A percentile compares a stretch with the other conserved stretches of the same genome.
phyloP scores from a whole-genome alignment of 1,140 invertebrate genomes.

The Aphis gossypii region DNA sequence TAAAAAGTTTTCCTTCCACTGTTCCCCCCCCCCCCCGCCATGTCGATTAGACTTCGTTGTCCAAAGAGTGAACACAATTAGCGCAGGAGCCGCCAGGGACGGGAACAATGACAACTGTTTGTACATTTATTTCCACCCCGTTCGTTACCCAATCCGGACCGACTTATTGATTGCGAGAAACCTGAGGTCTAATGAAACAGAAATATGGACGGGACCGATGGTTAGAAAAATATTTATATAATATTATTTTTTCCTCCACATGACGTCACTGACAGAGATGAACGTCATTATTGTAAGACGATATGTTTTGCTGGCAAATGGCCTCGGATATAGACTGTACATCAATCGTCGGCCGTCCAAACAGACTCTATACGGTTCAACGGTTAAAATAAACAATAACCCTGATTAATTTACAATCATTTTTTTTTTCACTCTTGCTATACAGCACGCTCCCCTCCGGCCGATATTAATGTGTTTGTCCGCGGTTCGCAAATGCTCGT shows the following conservation, averaged over 20 bases:
- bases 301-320: slow-evolving; percentile 32
- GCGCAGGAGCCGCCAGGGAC: slow-evolving; percentile 13
- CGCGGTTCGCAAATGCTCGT: neutral
- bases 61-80: slow-evolving; percentile 32
- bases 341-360: slow-evolving; percentile 33
- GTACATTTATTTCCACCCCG: neutral
- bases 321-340: slow-evolving; percentile 4
- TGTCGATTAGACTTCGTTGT: slow-evolving; percentile 33
- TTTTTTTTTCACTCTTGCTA: neutral
- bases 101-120: slow-evolving; percentile 3
- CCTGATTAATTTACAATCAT: slow-evolving; percentile 41
- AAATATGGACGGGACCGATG: neutral
- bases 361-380: neutral
- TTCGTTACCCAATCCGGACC: neutral
- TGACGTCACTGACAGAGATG: slow-evolving; percentile 31
- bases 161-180: slow-evolving; percentile 25
- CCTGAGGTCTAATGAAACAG: slow-evolving; percentile 11
- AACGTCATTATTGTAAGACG: slow-evolving; percentile 31
- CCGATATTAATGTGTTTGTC: neutral
- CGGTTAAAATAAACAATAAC: slow-evolving; percentile 27
- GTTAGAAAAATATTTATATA: neutral
- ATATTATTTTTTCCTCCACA: neutral
- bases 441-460: neutral
- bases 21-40: neutral
- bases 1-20: neutral